Evolutionary conservation across 2,113 vertebrate species (phyloP).

Genomic region (Cottus gobio): DNA sequence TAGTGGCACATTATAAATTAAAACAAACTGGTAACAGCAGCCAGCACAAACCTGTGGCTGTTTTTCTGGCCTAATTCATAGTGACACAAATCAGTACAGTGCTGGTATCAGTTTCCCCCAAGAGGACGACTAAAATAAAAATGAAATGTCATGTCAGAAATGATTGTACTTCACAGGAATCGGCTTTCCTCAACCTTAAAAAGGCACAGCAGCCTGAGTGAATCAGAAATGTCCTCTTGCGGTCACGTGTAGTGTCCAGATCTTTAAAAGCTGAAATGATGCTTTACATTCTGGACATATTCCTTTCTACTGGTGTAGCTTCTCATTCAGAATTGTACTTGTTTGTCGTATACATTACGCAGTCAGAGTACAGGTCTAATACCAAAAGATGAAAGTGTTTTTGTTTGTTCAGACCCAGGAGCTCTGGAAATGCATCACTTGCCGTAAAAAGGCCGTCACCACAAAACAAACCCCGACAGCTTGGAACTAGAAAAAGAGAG

Average conservation of each 20-base stretch:
- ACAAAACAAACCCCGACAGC: conserved; percentile 23
- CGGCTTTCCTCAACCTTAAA: conserved; percentile 45
- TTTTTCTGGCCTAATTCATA: conserved; percentile 18
- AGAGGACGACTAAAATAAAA: conserved; percentile 51
- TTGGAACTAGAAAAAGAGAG: neutral
- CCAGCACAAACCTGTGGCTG: conserved; percentile 28
- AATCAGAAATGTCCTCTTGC: conserved; percentile 43
- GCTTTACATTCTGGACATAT: conserved; percentile 52
- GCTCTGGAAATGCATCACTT: conserved; percentile 31
- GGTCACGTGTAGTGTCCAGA: neutral
- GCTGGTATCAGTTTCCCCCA: conserved; percentile 70
- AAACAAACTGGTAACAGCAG: conserved; percentile 59
- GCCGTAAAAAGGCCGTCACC: conserved; percentile 14
- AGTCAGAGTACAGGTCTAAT: neutral
- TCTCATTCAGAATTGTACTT: neutral
- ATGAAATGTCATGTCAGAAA: conserved; percentile 47
- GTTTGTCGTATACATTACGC: neutral
- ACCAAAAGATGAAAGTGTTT: conserved; percentile 4
- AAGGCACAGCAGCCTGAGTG: conserved; percentile 67
- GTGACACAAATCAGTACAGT: conserved; percentile 42
- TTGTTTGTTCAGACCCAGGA: conserved; percentile 11
- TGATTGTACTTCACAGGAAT: conserved; percentile 83
- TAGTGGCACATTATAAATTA: conserved; percentile 60
- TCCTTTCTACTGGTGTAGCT: conserved; percentile 17
- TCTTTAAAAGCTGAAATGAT: conserved; percentile 34